Conservation (phyloP, 2,797 vertebrate species). For the Naso thynnoides region DNA sequence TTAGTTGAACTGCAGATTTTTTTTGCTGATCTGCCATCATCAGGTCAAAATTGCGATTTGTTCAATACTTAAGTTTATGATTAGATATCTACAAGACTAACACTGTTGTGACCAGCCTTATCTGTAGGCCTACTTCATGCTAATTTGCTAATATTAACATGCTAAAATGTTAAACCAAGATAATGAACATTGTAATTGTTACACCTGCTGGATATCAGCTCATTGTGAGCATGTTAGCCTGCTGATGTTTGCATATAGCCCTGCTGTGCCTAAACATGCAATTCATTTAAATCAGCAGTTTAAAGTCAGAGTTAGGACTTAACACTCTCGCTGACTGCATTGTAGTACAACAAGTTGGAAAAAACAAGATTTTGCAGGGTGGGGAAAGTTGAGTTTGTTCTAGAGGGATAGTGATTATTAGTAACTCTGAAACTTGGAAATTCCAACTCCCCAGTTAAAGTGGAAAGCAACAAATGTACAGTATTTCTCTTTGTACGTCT, state of each 20-base stretch:
- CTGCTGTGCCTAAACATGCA: neutral
- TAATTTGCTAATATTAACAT: constrained; percentile 10
- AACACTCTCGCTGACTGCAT: too few species aligned
- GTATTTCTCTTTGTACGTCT: constrained; percentile 6
- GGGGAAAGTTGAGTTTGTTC: too few species aligned
- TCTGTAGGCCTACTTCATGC: neutral
- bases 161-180: neutral
- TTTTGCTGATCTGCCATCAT: neutral
- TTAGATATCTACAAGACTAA: constrained; percentile 1
- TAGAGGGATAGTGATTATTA: too few species aligned
- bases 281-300: too few species aligned
- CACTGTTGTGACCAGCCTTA: neutral
- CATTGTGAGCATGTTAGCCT: neutral
- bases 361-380: too few species aligned
- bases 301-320: too few species aligned
- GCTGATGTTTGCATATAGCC: neutral
- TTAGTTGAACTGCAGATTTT: neutral
- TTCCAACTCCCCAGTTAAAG: too few species aligned
- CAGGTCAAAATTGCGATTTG: neutral
- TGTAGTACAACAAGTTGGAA: too few species aligned
- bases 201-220: neutral
- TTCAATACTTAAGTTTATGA: neutral
- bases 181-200: neutral
- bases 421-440: too few species aligned
- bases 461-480: neutral